Base-by-base conservation (phyloP, 2,797 vertebrate species). In the Pagetopsis macropterus region DNA sequence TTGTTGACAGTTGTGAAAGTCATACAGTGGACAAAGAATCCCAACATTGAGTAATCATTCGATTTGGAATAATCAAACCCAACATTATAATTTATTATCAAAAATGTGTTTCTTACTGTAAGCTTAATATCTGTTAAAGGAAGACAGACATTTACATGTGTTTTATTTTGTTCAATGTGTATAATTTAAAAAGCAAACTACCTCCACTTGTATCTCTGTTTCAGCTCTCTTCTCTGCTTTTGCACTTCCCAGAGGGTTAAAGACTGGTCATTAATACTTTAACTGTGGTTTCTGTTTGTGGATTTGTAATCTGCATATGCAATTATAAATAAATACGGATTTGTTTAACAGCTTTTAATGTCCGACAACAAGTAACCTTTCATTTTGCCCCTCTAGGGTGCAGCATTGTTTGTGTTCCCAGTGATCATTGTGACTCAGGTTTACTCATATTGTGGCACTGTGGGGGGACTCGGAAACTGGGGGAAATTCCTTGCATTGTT, bases 401-500 rank as follows among this genome's bases (percentile, higher is more conserved):
- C 87, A 93, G 84, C 64, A 76, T 88, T 90, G 84, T 72, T 68
- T 72, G 45, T 72, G 15, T 33, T 62, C 16, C 3, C 3, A 4
- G 21, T 40, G 9, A 57, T 37, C 46, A 4, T 13, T 62, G 60
- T 55, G 63, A 75, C 27, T 58, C 16, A 48, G 16, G 37, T 51
- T 70, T 65, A 48, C 43, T 79, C 51, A 44, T 7, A 62, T 46
- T 69, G 37, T 21, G 67, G n/a, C 56, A 9, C 43, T 43, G 41
- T 37, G 61, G 70, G 82, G 71, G 72, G 37, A 45, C 68, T 72
- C 19, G 82, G 83, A 86, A 89, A 88, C 82, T 56, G 57, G 68
- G 82, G 81, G 82, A 83, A 85, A 89, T 91, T 88, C 85, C 82
- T 89, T 44, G 45, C 77, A 89, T 92, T 91, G 89, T 91, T 89